phyloP scores from a whole-genome alignment of 2,888 invertebrate species.

The Diloba caeruleocephala region DNA sequence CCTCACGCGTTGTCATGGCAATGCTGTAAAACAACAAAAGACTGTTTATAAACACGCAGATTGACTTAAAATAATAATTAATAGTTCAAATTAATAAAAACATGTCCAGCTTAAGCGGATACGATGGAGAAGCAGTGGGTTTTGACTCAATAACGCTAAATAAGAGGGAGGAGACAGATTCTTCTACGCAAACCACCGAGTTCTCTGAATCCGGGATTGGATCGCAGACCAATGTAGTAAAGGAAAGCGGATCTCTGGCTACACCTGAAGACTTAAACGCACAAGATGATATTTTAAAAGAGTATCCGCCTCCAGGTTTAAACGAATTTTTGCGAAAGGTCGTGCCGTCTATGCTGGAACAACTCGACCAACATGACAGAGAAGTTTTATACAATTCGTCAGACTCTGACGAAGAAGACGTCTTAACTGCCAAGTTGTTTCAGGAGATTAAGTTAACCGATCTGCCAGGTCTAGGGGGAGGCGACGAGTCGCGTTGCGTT shows the following conservation, averaged over 20 bases:
- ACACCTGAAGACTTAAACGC: constrained; percentile 67
- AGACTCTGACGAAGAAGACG: constrained; percentile 80
- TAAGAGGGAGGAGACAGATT: constrained; percentile 56
- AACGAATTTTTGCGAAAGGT: constrained; percentile 79
- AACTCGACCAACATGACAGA: constrained; percentile 70
- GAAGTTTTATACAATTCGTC: constrained; percentile 69
- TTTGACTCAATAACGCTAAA: constrained; percentile 71
- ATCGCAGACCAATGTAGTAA: constrained; percentile 67
- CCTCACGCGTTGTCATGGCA: constrained; percentile 37
- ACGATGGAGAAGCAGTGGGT: constrained; percentile 77
- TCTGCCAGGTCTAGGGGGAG: constrained; percentile 60
- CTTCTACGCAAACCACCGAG: constrained; percentile 74
- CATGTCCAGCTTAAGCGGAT: constrained; percentile 80
- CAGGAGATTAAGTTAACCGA: constrained; percentile 72
- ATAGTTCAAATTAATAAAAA: constrained; percentile 18
- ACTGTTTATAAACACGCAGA: constrained; percentile 47
- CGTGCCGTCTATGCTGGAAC: constrained; percentile 77
- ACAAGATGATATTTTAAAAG: constrained; percentile 61
- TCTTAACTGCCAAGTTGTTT: constrained; percentile 66
- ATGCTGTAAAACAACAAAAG: constrained; percentile 47
- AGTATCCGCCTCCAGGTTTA: constrained; percentile 73
- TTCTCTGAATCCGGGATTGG: constrained; percentile 62
- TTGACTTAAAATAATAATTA: constrained; percentile 17
- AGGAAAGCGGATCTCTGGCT: constrained; percentile 66
- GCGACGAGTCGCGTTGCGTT: constrained; percentile 70